Evolutionary conservation across 1,140 invertebrate genomes (phyloP).

Genomic region (Eupristina koningsbergeri): DNA sequence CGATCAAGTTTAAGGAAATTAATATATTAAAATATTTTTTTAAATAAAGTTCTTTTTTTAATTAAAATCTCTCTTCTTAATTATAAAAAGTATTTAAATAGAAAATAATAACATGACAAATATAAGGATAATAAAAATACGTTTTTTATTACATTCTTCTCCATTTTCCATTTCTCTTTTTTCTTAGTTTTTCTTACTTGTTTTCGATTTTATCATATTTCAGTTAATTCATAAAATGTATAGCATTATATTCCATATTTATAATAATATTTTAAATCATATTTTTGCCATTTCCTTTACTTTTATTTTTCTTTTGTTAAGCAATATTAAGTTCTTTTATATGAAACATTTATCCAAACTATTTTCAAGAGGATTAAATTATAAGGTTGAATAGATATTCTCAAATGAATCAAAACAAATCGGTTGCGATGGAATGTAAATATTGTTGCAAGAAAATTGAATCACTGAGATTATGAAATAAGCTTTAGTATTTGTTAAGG

Average conservation of each 20-base stretch:
- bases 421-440: constrained; percentile 30
- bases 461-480: not conserved
- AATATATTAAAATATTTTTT: too few relatives aligned
- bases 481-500: not conserved
- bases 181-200: not conserved
- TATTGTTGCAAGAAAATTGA: constrained; percentile 6
- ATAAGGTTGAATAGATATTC: not conserved
- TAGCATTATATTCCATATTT: too few relatives aligned
- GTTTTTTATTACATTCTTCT: too few relatives aligned
- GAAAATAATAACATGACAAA: too few relatives aligned
- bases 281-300: not conserved
- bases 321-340: not conserved
- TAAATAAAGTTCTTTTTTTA: too few relatives aligned
- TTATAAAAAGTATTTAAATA: too few relatives aligned
- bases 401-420: not conserved
- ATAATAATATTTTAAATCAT: not conserved
- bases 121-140: too few relatives aligned
- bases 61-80: too few relatives aligned
- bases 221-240: not conserved
- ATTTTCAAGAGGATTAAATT: not conserved
- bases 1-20: too few relatives aligned
- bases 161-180: too few relatives aligned
- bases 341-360: not conserved
- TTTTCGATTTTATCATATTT: not conserved
- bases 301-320: not conserved